phyloP scores from a whole-genome alignment of 2,888 invertebrate species.

The Troides oblongomaculatus region DNA sequence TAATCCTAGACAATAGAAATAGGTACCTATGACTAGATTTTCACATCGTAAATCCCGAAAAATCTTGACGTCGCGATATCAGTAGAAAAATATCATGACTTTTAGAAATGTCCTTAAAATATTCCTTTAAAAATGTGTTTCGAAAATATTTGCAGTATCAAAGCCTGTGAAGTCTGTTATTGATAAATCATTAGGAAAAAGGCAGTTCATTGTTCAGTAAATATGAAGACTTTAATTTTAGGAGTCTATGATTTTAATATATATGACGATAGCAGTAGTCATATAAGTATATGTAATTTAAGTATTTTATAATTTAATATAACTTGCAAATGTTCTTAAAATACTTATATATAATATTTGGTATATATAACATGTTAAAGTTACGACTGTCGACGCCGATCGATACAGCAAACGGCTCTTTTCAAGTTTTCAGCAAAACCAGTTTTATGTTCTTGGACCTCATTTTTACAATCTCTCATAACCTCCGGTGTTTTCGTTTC shows the following conservation, averaged over 20 bases:
- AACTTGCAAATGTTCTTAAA: no score
- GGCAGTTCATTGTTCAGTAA: no score
- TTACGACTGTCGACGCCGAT: slow-evolving; percentile 69
- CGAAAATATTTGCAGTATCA: slow-evolving; percentile 18
- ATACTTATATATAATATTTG: no score
- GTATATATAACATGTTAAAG: slow-evolving; percentile 25
- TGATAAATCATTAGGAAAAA: no score
- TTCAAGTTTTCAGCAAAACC: slow-evolving; percentile 72
- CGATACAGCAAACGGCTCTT: slow-evolving; percentile 72
- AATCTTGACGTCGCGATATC: slow-evolving; percentile 41
- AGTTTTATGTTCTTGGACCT: slow-evolving; percentile 62
- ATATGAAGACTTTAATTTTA: no score
- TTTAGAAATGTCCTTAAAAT: slow-evolving; percentile 6
- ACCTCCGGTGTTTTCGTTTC: slow-evolving; percentile 45
- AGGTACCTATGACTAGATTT: slow-evolving; percentile 51
- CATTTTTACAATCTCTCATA: slow-evolving; percentile 50
- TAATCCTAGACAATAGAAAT: slow-evolving; percentile 24
- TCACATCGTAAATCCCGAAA: slow-evolving; percentile 46
- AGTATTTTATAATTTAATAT: no score
- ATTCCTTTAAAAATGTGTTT: slow-evolving; percentile 15
- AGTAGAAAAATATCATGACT: slow-evolving; percentile 21
- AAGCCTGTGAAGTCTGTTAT: no score
- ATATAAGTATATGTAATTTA: no score
- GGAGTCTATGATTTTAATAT: no score
- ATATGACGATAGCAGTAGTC: no score